phyloP scores from a whole-genome alignment of 92 coral and sea anemone genomes.

The Actinostola sp. region DNA sequence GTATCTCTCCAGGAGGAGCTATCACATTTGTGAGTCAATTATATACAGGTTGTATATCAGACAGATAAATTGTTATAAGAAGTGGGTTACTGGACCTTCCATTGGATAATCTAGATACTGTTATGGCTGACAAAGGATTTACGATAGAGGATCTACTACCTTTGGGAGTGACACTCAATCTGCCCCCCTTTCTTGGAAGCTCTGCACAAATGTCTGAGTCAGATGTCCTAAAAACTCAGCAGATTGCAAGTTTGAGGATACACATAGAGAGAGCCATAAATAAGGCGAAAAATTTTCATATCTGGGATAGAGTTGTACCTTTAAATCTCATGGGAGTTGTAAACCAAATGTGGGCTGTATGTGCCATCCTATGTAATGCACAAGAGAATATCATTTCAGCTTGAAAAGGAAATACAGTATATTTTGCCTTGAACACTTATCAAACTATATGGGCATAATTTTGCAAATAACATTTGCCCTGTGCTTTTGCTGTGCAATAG shows the following conservation, averaged over 20 bases:
- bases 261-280: slow-evolving; percentile 24
- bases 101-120: slow-evolving; percentile 30
- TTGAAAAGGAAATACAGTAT: too few species aligned
- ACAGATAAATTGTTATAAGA: slow-evolving; percentile 46
- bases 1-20: slow-evolving; percentile 29
- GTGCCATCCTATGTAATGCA: too few species aligned
- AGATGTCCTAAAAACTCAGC: slow-evolving; percentile 18
- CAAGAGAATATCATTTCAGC: too few species aligned
- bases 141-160: slow-evolving; percentile 26
- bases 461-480: too few species aligned
- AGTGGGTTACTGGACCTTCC: slow-evolving; percentile 40
- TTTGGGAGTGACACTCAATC: slow-evolving; percentile 16
- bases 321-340: too few species aligned
- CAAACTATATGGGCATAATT: too few species aligned
- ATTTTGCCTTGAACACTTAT: too few species aligned
- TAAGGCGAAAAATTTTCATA: slow-evolving; percentile 10
- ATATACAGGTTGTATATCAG: slow-evolving; percentile 47
- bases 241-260: slow-evolving; percentile 24
- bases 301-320: slow-evolving; percentile 12
- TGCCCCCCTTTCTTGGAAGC: slow-evolving; percentile 22
- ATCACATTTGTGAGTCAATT: slow-evolving; percentile 27
- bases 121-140: slow-evolving; percentile 45
- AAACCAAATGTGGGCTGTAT: too few species aligned
- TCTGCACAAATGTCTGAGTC: slow-evolving; percentile 8
- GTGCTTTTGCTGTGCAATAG: too few species aligned